Base-by-base conservation (phyloP, 2,888 invertebrate genomes). In the Phyllotreta striolata region DNA sequence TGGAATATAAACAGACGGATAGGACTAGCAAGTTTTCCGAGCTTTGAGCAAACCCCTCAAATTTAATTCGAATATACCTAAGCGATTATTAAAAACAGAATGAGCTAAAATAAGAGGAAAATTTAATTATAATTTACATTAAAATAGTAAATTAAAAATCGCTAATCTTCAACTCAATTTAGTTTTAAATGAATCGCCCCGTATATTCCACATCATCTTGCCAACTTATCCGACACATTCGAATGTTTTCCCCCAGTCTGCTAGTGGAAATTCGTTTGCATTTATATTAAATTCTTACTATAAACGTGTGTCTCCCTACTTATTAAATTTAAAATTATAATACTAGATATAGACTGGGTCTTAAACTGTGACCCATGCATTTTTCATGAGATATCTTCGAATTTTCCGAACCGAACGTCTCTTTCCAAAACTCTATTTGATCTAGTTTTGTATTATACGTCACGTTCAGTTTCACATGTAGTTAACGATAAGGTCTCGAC, bases 391-490 rank as follows among this genome's bases (percentile, higher is more conserved):
- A 44, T 54, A 46, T 55, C 13, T 55, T 49, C 39, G 49, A 55
- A 54, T 60, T 61, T 24, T 46, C 44, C 47, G 43, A 46, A 35
- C 46, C 38, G 38, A 55, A 47, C 55, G 37, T 55, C 37, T 24
- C 24, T 40, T 46, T 35, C 41, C n/a, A 10, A 55, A 55, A 61
- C 47, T 39, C 47, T 44, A 49, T 62, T 62, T 62, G 35, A 55
- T 55, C 55, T 55, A 41, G 37, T 49, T 57, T 57, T 39, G 57
- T 47, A 34, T 46, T 57, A 57, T 35, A 57, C 47, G 47, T 57
- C 57, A 57, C 57, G 57, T 47, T 57, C 57, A 57, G 57, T 57
- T 47, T 57, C 57, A 57, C 47, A 57, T 57, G 40, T 47, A 57
- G 57, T 57, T 47, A 57, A 14, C 47, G 38, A 57, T 24, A 13